Conservation (phyloP, 2,888 invertebrate genomes). For the Athalia circularis region DNA sequence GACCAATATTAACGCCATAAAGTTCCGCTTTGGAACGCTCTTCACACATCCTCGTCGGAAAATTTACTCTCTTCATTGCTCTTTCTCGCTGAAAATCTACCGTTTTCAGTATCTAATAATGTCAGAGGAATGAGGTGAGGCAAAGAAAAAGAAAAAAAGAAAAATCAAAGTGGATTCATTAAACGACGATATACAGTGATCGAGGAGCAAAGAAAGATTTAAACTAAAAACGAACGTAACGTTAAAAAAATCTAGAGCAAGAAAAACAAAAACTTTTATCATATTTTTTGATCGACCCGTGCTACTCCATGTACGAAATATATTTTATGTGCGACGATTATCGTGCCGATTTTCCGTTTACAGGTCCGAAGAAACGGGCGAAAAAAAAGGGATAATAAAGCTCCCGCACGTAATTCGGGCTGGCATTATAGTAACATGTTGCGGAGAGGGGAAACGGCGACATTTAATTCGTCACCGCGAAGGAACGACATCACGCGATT, state of each 20-base stretch:
- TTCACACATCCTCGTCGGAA: background rate
- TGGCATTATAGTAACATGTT: background rate
- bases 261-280: slow-evolving; percentile 8
- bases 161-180: slow-evolving; percentile 9
- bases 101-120: background rate
- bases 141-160: no score
- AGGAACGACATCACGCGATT: slow-evolving; percentile 28
- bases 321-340: background rate
- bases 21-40: slow-evolving; percentile 25
- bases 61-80: no score
- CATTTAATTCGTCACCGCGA: slow-evolving; percentile 33
- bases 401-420: background rate
- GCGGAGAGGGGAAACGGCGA: background rate
- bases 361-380: background rate
- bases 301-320: background rate
- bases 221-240: background rate
- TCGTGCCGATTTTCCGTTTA: background rate
- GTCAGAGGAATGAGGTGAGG: background rate
- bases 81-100: background rate
- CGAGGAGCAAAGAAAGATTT: background rate
- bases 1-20: slow-evolving; percentile 42
- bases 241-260: slow-evolving; percentile 28
- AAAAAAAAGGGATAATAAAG: background rate
- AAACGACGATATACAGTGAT: slow-evolving; percentile 19
- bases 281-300: background rate